These are phyloP conservation scores for Rhinella marina DNA, from an alignment of 2,797 vertebrate species.

Conservation along the genomic window DNA sequence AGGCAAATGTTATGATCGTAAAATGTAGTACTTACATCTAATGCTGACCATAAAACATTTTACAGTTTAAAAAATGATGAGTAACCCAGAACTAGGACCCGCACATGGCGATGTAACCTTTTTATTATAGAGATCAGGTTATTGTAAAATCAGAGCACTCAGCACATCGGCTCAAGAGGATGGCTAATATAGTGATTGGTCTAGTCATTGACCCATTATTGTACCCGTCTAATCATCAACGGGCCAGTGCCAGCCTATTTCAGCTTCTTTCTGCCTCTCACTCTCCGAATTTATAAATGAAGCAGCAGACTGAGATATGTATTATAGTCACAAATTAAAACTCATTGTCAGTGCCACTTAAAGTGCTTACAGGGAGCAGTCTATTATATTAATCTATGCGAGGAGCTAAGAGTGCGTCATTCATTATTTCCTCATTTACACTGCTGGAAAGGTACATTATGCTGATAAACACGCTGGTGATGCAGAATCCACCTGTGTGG, in stretches of 20 bases:
- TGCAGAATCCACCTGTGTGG: background rate
- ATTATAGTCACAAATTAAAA: slow-evolving; percentile 20
- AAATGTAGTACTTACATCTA: background rate
- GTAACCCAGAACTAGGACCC: background rate
- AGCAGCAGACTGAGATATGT: background rate
- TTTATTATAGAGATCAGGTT: background rate
- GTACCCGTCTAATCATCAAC: background rate
- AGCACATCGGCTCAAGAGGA: background rate
- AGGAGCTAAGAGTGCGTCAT: background rate
- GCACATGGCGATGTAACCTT: background rate
- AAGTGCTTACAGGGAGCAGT: background rate
- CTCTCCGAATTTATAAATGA: background rate
- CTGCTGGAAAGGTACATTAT: background rate
- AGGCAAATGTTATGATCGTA: too few species aligned
- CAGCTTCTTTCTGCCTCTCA: background rate
- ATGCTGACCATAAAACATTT: background rate
- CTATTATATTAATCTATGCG: background rate
- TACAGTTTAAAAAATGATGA: too few species aligned
- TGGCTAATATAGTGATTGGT: background rate
- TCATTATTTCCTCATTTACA: background rate
- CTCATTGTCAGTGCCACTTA: background rate
- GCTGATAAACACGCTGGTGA: background rate
- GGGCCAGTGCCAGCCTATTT: background rate
- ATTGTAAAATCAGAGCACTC: background rate
- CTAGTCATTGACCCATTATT: background rate